Evolutionary conservation across 2,888 invertebrate species (phyloP), one percentile per base, ranked within the genome.

Genomic region (Polydrusus pterygomalis): DNA sequence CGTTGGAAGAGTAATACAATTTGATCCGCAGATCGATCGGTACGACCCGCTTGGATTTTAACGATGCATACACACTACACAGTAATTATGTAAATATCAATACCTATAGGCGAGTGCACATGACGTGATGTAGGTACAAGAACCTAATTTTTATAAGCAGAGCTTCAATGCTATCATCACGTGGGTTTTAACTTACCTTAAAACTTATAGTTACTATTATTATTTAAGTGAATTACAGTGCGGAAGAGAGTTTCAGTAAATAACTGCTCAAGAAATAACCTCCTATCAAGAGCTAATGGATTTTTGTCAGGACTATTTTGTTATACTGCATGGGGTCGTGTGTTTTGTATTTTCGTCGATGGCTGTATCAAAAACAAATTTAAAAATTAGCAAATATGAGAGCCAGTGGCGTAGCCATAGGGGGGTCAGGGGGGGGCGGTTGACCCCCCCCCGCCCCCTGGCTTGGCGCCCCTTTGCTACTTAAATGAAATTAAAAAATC

Each of bases 201-300:
- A 69, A 69, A 58, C 45, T 20, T 45, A 7, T 45, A 58, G 58
- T 45, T 58, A 34, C 58, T 69, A 58, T 45, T 68, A 68, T 68
- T 68, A 68, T 56, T 69, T 69, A 43, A 30, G 43, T n/a, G 69
- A 69, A 69, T 30, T 40, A 56, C 43, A 68, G 70, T 38, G 49
- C 10, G 15, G 13, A 65, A 34, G 65, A 65, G 49, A 49, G 47
- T 49, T 49, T 49, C n/a, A 34, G 47, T 65, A 65, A 65, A 65
- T 65, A 65, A 49, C 49, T 49, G 47, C 65, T 15, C 49, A 47
- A 30, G 13, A 65, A 49, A 65, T 65, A 49, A 49, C 17, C 13
- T 47, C 34, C 30, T 65, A 49, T 30, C 11, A 49, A 34, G 49
- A 65, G 49, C 65, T 65, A 65, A 65, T 65, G 49, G 65, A 20